Conservation (phyloP, 2,888 invertebrate genomes). For the Cephalotes varians region DNA sequence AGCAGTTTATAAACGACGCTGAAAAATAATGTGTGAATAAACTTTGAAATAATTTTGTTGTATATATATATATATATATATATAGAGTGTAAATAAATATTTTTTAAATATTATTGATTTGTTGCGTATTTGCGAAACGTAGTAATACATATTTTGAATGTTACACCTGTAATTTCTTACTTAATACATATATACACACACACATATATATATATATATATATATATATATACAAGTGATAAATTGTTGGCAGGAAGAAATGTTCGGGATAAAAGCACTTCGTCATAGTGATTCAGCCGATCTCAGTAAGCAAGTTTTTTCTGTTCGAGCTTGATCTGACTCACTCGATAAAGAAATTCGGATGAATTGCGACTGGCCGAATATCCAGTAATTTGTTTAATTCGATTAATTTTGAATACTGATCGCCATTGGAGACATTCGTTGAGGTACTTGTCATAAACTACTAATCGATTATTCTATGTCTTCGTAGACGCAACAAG, state of each 20-base stretch:
- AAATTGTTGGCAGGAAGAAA: slow-evolving; percentile 69
- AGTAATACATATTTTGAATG: slow-evolving; percentile 61
- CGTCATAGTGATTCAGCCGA: slow-evolving; percentile 75
- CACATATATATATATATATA: too few relatives aligned
- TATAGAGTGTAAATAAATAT: not conserved
- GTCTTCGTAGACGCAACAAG: not conserved
- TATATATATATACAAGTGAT: slow-evolving; percentile 60
- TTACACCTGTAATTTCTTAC: slow-evolving; percentile 61
- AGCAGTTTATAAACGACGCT: not conserved
- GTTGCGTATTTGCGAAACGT: slow-evolving; percentile 21
- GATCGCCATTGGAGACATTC: slow-evolving; percentile 41
- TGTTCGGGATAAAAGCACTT: slow-evolving; percentile 68
- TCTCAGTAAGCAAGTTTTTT: slow-evolving; percentile 71
- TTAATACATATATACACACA: slow-evolving; percentile 34
- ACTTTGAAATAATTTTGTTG: not conserved
- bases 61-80: too few relatives aligned
- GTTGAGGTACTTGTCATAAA: slow-evolving; percentile 42
- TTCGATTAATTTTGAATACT: slow-evolving; percentile 70
- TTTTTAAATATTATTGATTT: not conserved
- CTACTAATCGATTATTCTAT: slow-evolving; percentile 30
- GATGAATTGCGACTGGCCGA: slow-evolving; percentile 67
- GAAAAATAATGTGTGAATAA: not conserved
- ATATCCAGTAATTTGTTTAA: slow-evolving; percentile 64
- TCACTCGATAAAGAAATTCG: slow-evolving; percentile 68
- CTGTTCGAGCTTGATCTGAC: slow-evolving; percentile 68